Evolutionary conservation across 1,140 invertebrate genomes (phyloP).

Genomic region (Cheumatopsyche charites): DNA sequence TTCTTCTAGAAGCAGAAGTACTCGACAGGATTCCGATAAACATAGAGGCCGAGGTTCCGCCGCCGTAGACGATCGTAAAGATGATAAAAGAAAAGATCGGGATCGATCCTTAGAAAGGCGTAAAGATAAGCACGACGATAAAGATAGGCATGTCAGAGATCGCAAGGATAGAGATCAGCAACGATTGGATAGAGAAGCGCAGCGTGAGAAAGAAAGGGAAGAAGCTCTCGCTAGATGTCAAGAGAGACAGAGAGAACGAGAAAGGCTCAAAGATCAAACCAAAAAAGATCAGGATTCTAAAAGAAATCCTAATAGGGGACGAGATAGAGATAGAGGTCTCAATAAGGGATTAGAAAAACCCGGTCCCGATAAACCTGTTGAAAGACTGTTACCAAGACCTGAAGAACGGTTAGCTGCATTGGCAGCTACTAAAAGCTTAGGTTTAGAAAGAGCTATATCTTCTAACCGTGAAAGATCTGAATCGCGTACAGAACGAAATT

Average conservation of each 20-base stretch:
- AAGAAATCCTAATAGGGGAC: conserved; percentile 53
- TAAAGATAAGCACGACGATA: conserved; percentile 62
- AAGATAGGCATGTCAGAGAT: conserved; percentile 62
- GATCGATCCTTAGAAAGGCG: conserved; percentile 59
- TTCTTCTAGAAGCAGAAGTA: conserved; percentile 57
- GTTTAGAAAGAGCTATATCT: conserved; percentile 58
- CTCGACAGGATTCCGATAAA: conserved; percentile 55
- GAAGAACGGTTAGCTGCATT: conserved; percentile 60
- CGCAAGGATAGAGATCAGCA: conserved; percentile 53
- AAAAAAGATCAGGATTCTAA: conserved; percentile 57
- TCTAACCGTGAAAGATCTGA: conserved; percentile 60
- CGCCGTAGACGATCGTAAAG: conserved; percentile 54
- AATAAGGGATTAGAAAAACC: conserved; percentile 62
- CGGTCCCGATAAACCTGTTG: conserved; percentile 61
- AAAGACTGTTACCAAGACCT: conserved; percentile 58
- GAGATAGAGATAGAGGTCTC: conserved; percentile 53
- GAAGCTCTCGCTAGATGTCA: conserved; percentile 64
- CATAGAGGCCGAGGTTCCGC: conserved; percentile 56
- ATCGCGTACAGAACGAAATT: conserved; percentile 58
- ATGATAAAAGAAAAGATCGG: conserved; percentile 51
- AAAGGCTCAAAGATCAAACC: conserved; percentile 60
- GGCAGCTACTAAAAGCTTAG: conserved; percentile 59
- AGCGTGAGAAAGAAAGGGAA: conserved; percentile 64
- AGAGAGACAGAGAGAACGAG: conserved; percentile 66
- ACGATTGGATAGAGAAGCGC: conserved; percentile 59